Percentiles rank a stretch among this genome's conserved stretches.
phyloP scores from a whole-genome alignment of 2,113 vertebrate species.

The Collichthys lucidus region DNA sequence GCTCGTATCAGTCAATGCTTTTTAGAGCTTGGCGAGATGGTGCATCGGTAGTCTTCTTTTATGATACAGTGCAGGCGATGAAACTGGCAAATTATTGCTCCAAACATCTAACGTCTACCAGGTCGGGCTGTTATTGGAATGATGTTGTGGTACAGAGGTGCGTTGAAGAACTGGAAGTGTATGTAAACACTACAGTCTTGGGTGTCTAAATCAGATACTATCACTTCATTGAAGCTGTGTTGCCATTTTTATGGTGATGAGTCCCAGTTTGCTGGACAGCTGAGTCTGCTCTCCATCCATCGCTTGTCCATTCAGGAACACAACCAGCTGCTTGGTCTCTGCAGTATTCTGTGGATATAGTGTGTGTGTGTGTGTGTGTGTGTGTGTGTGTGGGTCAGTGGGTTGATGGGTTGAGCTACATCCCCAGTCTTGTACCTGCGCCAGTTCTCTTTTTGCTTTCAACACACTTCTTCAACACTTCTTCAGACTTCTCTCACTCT shows the following conservation, averaged over 20 bases:
- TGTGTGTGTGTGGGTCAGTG: slow-evolving; percentile 18
- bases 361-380: not conserved
- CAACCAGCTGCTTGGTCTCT: slow-evolving; percentile 30
- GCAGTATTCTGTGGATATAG: not conserved
- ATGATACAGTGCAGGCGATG: no score
- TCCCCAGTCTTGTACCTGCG: not conserved
- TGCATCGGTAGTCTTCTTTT: no score
- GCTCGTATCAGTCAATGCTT: no score
- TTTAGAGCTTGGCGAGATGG: no score
- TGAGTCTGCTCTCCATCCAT: not conserved
- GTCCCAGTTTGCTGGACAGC: not conserved
- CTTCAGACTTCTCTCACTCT: not conserved
- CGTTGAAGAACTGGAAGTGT: no score
- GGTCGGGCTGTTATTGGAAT: no score
- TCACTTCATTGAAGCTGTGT: no score
- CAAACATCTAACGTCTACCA: no score
- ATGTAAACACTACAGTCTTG: not conserved
- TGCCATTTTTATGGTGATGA: no score
- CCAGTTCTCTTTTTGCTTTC: slow-evolving; percentile 1
- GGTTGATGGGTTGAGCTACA: slow-evolving; percentile 8
- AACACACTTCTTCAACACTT: not conserved
- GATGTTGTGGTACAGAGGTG: no score
- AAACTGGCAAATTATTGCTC: no score
- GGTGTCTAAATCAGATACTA: not conserved
- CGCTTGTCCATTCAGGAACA: not conserved